Evolutionary conservation across 2,113 vertebrate species (phyloP), one percentile per base, ranked within the genome.

Genomic region (Conger conger): DNA sequence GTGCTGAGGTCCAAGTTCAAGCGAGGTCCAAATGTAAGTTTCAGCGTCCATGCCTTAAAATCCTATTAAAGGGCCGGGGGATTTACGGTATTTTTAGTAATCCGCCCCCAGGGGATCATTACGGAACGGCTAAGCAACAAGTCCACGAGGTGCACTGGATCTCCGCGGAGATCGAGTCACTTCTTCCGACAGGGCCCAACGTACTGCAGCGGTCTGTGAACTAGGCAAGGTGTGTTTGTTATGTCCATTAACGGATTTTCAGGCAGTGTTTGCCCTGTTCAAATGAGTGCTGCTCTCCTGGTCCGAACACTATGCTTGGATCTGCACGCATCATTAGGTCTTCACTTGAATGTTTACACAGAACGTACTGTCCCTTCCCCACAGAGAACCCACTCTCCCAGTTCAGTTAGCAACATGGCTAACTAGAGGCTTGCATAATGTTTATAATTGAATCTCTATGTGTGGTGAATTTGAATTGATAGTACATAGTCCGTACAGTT

Each of bases 31-130:
- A 20, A 82, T 73, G 84, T 84, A n/a, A 79, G 60, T 88, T 76
- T 81, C 81, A 23, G 60, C 18, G 79, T 38, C 81, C 42, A 76
- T 76, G 77, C 37, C 63, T 35, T 33, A n/a, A 30, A 91, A 95
- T 95, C 94, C 91, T 15, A 88, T 94, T 93, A 94, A 76, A 77
- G 73, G 80, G 76, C 30, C 16, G 18, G 81, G 85, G 85, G 86
- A 93, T 91, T n/a, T 37, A 79, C n/a, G 37, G 27, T 95, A 94
- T 94, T 93, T 94, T 94, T 93, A 88, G 93, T 89, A 90, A 92
- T 93, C 92, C 90, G 78, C 83, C 81, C 81, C 83, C 84, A 68
- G 13, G 37, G 91, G 88, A 91, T 92, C 57, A 93, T 87, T 89
- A 82, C 86, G 89, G 93, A 91, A 91, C 91, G 93, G 82, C 82